These are phyloP conservation scores for Coenonympha arcania DNA, from an alignment of 2,888 invertebrate genomes.

Conservation along the genomic window DNA sequence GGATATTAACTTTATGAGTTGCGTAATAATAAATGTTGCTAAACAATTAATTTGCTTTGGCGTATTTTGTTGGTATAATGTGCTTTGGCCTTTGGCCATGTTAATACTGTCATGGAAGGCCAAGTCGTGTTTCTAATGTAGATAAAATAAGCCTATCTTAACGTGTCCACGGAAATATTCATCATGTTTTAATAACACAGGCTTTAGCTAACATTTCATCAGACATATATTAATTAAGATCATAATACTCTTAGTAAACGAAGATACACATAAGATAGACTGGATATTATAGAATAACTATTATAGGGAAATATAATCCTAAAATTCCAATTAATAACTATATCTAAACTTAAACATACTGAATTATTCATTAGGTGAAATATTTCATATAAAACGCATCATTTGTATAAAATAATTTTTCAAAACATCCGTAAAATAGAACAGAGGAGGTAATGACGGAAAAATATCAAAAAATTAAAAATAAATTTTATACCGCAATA, in stretches of 20 bases:
- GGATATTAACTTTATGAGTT: no score
- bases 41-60: no score
- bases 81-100: not conserved
- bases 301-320: no score
- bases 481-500: no score
- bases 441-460: not conserved
- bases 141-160: not conserved
- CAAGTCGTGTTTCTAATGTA: not conserved
- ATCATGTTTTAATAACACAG: not conserved
- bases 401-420: not conserved
- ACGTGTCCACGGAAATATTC: not conserved
- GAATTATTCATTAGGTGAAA: no score
- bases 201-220: not conserved
- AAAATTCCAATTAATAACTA: no score
- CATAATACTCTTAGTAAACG: not conserved
- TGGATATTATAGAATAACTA: no score
- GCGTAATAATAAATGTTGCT: no score
- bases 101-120: no score
- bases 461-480: no score
- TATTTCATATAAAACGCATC: not conserved
- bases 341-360: no score
- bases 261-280: not conserved
- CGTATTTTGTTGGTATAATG: not conserved
- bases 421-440: not conserved
- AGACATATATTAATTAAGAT: slow-evolving; percentile 1